These are phyloP conservation scores for Bombus waltoni DNA, from an alignment of 1,140 invertebrate genomes.

Conservation along the genomic window DNA sequence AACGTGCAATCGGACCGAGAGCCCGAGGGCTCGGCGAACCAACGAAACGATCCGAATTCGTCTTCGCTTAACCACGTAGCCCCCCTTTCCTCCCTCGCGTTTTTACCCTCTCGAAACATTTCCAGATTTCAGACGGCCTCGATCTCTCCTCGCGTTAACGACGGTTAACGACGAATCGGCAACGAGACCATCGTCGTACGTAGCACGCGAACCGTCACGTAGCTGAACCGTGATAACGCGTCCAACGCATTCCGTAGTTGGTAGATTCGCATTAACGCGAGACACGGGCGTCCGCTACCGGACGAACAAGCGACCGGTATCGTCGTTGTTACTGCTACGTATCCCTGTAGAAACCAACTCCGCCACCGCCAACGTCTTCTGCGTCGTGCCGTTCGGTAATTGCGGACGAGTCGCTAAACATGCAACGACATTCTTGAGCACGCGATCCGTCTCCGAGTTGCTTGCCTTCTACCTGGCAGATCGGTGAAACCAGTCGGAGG, in stretches of 20 bases:
- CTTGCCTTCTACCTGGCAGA: constrained; percentile 51
- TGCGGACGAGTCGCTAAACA: constrained; percentile 72
- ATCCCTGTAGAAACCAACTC: neutral
- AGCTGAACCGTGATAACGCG: neutral
- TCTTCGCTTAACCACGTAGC: neutral
- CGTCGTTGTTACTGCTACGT: constrained; percentile 48
- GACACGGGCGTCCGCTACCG: constrained; percentile 66
- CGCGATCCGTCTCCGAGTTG: constrained; percentile 66
- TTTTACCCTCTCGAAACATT: neutral
- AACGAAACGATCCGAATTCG: constrained; percentile 42
- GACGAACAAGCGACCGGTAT: neutral
- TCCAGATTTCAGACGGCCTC: neutral
- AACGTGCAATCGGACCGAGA: constrained; percentile 25
- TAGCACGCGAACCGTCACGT: neutral
- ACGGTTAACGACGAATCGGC: neutral
- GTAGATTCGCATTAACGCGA: neutral
- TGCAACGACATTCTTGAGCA: constrained; percentile 77
- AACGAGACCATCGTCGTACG: neutral
- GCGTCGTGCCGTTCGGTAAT: constrained; percentile 69
- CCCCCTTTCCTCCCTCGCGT: too few species aligned
- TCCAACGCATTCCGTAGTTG: neutral
- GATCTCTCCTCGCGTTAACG: neutral
- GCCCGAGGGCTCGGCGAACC: constrained; percentile 62
- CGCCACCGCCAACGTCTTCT: neutral
- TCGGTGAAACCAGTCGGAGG: constrained; percentile 54